A percentile compares a stretch with the other conserved stretches of the same genome.
Conservation (phyloP, 2,113 vertebrate genomes). For the Gadus macrocephalus region DNA sequence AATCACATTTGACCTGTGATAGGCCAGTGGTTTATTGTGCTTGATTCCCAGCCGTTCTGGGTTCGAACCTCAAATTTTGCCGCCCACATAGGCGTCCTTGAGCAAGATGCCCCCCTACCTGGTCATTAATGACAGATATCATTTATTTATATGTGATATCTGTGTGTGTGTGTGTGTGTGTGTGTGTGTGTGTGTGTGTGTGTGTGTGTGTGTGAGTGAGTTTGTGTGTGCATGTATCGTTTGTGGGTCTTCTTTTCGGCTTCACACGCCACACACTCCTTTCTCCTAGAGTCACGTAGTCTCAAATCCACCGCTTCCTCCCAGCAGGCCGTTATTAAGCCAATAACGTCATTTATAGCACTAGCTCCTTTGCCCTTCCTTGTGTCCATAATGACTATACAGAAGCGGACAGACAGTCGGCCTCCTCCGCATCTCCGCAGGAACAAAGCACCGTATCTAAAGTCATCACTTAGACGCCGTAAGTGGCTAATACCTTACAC, state of each 20-base stretch:
- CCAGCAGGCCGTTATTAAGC: constrained; percentile 39
- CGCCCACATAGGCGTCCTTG: no score
- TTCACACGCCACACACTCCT: constrained; percentile 5
- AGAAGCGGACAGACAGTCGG: constrained; percentile 52
- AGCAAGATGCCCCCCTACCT: no score
- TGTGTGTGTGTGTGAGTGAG: no score
- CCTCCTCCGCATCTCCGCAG: constrained; percentile 57
- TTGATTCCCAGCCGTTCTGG: no score
- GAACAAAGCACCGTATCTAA: constrained; percentile 43
- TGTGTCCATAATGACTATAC: constrained; percentile 47
- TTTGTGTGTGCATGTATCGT: no score
- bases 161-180: no score
- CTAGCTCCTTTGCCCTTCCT: constrained; percentile 23
- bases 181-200: no score
- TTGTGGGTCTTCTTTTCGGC: not conserved
- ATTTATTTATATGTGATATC: no score
- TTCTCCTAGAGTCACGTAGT: constrained; percentile 49
- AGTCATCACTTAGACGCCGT: constrained; percentile 40
- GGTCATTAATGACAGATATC: no score
- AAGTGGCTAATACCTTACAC: constrained; percentile 69
- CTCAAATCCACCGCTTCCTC: constrained; percentile 53
- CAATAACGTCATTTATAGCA: constrained; percentile 37
- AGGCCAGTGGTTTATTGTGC: no score
- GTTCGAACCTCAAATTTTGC: no score
- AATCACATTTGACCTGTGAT: no score